A percentile compares a stretch with the other conserved stretches of the same genome.
These are phyloP conservation scores for Datnioides undecimradiatus DNA, from an alignment of 2,113 vertebrate species.

Conservation along the genomic window DNA sequence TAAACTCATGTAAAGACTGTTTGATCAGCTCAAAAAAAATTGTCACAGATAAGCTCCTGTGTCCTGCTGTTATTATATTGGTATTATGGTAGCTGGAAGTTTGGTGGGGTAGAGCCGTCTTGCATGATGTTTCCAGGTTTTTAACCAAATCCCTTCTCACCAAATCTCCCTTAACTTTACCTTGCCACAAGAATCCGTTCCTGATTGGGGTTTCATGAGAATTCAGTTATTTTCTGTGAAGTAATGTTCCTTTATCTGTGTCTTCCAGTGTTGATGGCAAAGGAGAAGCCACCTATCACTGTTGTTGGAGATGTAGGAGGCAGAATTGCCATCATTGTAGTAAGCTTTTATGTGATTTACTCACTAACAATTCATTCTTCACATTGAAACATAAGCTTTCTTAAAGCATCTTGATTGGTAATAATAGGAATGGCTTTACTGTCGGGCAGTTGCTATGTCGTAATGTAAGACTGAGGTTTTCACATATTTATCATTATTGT, in stretches of 20 bases:
- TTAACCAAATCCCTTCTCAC: conserved; percentile 45
- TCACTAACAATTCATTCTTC: neutral
- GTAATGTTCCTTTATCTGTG: conserved; percentile 2
- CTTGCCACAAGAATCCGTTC: conserved; percentile 4
- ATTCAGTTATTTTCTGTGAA: neutral
- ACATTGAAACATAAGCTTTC: neutral
- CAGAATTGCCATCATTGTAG: conserved; percentile 97
- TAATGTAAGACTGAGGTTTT: neutral
- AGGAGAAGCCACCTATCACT: conserved; percentile 97
- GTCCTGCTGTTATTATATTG: neutral
- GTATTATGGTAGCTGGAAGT: conserved; percentile 40
- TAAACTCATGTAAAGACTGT: neutral
- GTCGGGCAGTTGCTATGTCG: no score
- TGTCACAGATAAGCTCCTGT: neutral
- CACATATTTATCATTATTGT: neutral
- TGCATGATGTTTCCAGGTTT: conserved; percentile 68
- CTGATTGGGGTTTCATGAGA: conserved; percentile 1
- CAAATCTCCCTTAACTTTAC: conserved; percentile 10
- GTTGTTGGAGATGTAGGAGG: conserved; percentile 98
- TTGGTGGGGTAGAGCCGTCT: conserved; percentile 32
- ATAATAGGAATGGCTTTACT: neutral
- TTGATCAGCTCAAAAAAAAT: conserved; percentile 9
- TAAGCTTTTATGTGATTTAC: conserved; percentile 71
- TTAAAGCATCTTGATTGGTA: neutral
- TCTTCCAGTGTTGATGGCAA: conserved; percentile 96